A percentile compares a stretch with the other conserved stretches of the same genome.
phyloP scores from a whole-genome alignment of 2,888 invertebrate species.

The Scaptomyza tumidula region DNA sequence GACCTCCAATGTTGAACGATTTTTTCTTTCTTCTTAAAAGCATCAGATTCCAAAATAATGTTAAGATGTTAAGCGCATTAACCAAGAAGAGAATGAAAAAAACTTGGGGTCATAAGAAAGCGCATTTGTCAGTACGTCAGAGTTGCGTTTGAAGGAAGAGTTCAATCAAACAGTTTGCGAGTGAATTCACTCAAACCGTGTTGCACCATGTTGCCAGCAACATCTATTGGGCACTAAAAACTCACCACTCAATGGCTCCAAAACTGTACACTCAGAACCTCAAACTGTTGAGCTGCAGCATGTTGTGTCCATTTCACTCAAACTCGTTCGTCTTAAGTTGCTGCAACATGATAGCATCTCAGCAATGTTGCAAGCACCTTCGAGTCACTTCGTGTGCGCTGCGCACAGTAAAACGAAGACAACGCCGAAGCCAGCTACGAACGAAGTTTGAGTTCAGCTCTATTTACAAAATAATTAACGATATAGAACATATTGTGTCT shows the following conservation, averaged over 20 bases:
- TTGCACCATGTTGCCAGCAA: slow-evolving; percentile 47
- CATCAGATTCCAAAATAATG: slow-evolving; percentile 11
- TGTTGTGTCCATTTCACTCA: slow-evolving; percentile 28
- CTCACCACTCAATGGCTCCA: slow-evolving; percentile 18
- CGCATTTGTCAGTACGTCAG: slow-evolving; percentile 36
- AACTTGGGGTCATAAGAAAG: slow-evolving; percentile 28
- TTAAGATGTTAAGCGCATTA: slow-evolving; percentile 71
- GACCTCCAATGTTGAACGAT: slow-evolving; percentile 46
- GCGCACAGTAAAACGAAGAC: slow-evolving; percentile 39
- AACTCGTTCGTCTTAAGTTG: slow-evolving; percentile 25
- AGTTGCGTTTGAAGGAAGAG: slow-evolving; percentile 12
- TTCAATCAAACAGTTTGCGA: background rate
- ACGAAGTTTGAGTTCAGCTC: slow-evolving; percentile 18
- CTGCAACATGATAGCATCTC: slow-evolving; percentile 15
- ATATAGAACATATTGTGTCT: slow-evolving; percentile 35
- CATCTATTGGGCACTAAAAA: slow-evolving; percentile 15
- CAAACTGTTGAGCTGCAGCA: slow-evolving; percentile 21
- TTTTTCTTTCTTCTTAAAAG: slow-evolving; percentile 3
- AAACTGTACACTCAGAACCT: slow-evolving; percentile 18
- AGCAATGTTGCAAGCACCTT: slow-evolving; percentile 26
- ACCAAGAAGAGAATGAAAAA: slow-evolving; percentile 13
- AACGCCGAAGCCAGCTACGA: slow-evolving; percentile 2
- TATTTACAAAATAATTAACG: slow-evolving; percentile 31
- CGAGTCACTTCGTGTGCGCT: slow-evolving; percentile 41
- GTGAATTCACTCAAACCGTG: slow-evolving; percentile 34